Evolutionary conservation across 2,888 invertebrate genomes (phyloP), one percentile per base, ranked within the genome.

Genomic region (Abrostola triplasia): DNA sequence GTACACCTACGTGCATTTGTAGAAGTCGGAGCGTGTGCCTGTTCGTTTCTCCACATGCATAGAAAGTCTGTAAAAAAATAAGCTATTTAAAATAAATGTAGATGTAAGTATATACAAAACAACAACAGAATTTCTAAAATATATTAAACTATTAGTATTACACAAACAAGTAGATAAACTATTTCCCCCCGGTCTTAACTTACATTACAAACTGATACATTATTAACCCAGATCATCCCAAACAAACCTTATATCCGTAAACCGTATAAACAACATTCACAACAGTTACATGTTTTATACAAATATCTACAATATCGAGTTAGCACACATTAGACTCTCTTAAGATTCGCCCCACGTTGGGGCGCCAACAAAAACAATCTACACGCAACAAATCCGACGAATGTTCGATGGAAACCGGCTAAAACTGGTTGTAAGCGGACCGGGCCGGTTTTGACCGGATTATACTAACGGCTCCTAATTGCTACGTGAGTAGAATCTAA

Each of bases 341-440:
- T 82, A 80, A 77, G 76, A 91, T 90, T 87, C 91, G 54, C 61
- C 59, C 64, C 84, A 77, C 87, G 88, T 82, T 51, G 78, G 75
- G 76, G 65, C 73, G 75, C 69, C 76, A 80, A 79, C 76, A 80
- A 81, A 82, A 80, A 81, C 80, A 81, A 92, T 92, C 90, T 90
- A 88, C 92, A 91, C 89, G 88, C 86, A 89, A 92, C 92, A 90
- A 92, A 92, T 92, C 89, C 86, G 89, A 82, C 64, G 70, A 79
- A 76, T 76, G 73, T 78, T 80, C 81, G 72, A 72, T 78, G 79
- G 67, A 78, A 77, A 82, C 81, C 78, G 77, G 76, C 79, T 82
- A 81, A 80, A 84, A 79, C 84, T 80, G 80, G 79, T 79, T 73
- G 74, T 73, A 48, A 64, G 67, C 67, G 69, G 63, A 70, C 74